Conservation (phyloP, 2,888 invertebrate genomes). For the Xestia rhomboidea region DNA sequence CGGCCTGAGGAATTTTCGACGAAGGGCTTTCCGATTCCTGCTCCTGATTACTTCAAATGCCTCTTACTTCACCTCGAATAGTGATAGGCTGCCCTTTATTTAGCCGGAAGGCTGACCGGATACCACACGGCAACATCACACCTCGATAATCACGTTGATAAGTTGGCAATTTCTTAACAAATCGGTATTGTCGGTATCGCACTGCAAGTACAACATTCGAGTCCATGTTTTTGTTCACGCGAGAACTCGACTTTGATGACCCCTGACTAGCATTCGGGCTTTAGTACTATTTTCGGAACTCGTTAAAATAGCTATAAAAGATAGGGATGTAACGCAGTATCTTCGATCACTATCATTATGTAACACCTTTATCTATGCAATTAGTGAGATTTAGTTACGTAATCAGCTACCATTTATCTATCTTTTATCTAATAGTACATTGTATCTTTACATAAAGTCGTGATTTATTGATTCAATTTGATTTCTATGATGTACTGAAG, state of each 20-base stretch:
- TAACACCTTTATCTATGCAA: conserved; percentile 30
- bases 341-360: conserved; percentile 14
- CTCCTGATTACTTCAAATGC: conserved; percentile 20
- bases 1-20: background rate
- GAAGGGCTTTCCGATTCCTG: conserved; percentile 22
- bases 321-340: conserved; percentile 12
- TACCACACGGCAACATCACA: conserved; percentile 37
- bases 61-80: conserved; percentile 31
- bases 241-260: conserved; percentile 15
- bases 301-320: conserved; percentile 4
- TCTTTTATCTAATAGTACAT: conserved; percentile 31
- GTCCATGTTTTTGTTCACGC: conserved; percentile 3
- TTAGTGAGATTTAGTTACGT: conserved; percentile 29
- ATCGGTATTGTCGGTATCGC: conserved; percentile 15
- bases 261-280: background rate
- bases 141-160: conserved; percentile 51
- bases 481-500: conserved; percentile 14
- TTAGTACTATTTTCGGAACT: conserved; percentile 26
- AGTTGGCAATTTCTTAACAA: conserved; percentile 39
- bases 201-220: background rate
- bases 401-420: conserved; percentile 35
- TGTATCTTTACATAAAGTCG: conserved; percentile 40
- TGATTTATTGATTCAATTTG: conserved; percentile 53
- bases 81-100: conserved; percentile 41
- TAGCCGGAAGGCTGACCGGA: conserved; percentile 26